Conservation (phyloP, 2,797 vertebrate genomes). For the Philypnodon macrostomus region DNA sequence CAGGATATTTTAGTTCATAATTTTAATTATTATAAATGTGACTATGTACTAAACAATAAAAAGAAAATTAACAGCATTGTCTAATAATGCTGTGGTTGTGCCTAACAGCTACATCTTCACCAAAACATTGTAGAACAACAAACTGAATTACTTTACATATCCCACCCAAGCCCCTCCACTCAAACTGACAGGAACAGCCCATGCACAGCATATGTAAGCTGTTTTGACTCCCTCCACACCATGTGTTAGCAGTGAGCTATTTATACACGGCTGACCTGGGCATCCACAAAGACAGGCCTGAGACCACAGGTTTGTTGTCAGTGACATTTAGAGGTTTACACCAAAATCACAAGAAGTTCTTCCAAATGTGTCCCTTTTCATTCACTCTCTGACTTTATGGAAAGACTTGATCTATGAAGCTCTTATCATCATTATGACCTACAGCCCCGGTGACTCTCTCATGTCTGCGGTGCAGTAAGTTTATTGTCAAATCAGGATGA, state of each 20-base stretch:
- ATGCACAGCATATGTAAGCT: conserved; percentile 52
- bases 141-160: not conserved
- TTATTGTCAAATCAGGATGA: conserved; percentile 50
- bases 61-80: too few relatives aligned
- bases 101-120: too few relatives aligned
- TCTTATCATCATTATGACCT: too few relatives aligned
- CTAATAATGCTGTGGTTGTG: too few relatives aligned
- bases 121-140: not conserved
- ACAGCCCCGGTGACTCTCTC: conserved; percentile 40
- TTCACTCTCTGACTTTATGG: conserved; percentile 22
- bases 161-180: conserved; percentile 22
- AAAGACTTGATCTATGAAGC: conserved; percentile 21
- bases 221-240: conserved; percentile 46
- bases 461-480: conserved; percentile 40
- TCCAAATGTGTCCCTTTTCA: conserved; percentile 4
- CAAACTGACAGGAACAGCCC: conserved; percentile 53
- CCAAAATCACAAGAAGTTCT: conserved; percentile 13
- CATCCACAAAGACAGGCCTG: conserved; percentile 31
- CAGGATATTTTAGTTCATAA: too few relatives aligned
- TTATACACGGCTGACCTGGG: conserved; percentile 67
- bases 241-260: conserved; percentile 65
- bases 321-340: conserved; percentile 18
- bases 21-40: too few relatives aligned
- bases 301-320: conserved; percentile 42
- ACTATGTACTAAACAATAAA: too few relatives aligned